Percentiles rank a stretch among this genome's conserved stretches.
Evolutionary conservation across 2,797 vertebrate species (phyloP).

Genomic region (Sciurus vulgaris): DNA sequence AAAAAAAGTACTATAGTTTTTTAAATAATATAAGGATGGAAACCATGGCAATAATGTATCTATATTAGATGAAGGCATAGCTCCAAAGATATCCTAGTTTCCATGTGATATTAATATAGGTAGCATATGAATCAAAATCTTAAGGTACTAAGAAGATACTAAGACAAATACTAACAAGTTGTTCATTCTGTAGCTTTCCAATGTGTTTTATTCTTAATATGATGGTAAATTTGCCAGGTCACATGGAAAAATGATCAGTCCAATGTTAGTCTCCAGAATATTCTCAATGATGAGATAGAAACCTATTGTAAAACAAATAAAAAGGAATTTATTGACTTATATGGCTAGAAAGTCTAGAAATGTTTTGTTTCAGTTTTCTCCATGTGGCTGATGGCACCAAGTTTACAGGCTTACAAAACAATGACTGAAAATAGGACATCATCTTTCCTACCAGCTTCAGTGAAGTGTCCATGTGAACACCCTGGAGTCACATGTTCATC

Average conservation of each 20-base stretch:
- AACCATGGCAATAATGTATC: slow-evolving; percentile 46
- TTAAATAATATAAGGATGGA: slow-evolving; percentile 67
- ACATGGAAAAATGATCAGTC: background rate
- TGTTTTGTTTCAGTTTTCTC: background rate
- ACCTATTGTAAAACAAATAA: background rate
- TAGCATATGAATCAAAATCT: background rate
- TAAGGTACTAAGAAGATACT: background rate
- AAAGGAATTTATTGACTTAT: background rate
- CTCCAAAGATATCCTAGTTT: background rate
- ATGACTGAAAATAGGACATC: background rate
- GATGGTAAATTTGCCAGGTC: background rate
- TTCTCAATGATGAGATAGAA: background rate
- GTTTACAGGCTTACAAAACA: background rate
- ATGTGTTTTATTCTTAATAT: background rate
- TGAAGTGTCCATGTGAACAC: background rate
- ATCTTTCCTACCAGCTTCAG: background rate
- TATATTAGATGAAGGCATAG: background rate
- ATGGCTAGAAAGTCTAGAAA: background rate
- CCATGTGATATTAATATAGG: background rate
- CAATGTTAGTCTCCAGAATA: background rate
- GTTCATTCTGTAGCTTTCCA: background rate
- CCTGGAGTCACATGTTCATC: background rate
- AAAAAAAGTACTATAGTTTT: background rate
- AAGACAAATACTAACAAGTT: background rate
- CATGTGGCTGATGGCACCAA: background rate